Base-by-base conservation (phyloP, 2,113 vertebrate genomes). In the Erpornis zantholeuca region DNA sequence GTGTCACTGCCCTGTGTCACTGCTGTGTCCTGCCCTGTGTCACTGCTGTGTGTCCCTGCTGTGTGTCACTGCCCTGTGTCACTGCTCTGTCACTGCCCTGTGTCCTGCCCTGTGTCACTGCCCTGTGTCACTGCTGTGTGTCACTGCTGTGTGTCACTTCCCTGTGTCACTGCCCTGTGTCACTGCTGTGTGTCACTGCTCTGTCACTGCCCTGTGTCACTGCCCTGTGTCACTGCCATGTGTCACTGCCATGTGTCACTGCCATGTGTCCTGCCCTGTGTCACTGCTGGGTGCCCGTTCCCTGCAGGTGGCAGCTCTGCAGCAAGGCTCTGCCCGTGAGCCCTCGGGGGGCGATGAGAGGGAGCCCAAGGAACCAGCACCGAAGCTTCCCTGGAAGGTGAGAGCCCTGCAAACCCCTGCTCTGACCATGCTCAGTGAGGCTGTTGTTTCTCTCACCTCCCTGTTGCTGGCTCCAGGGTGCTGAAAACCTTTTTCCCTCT, bases 301-400 rank as follows among this genome's bases (percentile, higher is more conserved):
- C 22, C 2, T 29, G 24, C 78, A 98, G 98, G 97, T 98, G 77
- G 97, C 96, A 12, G 90, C 92, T 92, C 95, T 98, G 86, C 98
- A 98, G 95, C 98, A 98, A 45, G 97, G 97, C 2, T 13, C 97
- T 0, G 3, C 23, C 5, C 93, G 80, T 52, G 98, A 98, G 49
- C 94, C 90, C 23, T 71, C 44, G 0, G 63, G 38, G 1, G 96
- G 94, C 10, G 97, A 98, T 15, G 97, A 96, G 65, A 97, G 95
- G 54, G 95, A 96, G 71, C 80, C 88, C 21, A 94, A 97, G 96
- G 98, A 98, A 23, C 35, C 95, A 9, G 96, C 71, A 0, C 92
- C 94, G 1, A 98, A 98, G 45, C 78, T 91, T 52, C 96, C 97
- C 44, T 98, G 98, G 98, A 98, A 98, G 97, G 98, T 98, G 83